Evolutionary conservation across 2,888 invertebrate genomes (phyloP).

Genomic region (Netelia inedita): DNA sequence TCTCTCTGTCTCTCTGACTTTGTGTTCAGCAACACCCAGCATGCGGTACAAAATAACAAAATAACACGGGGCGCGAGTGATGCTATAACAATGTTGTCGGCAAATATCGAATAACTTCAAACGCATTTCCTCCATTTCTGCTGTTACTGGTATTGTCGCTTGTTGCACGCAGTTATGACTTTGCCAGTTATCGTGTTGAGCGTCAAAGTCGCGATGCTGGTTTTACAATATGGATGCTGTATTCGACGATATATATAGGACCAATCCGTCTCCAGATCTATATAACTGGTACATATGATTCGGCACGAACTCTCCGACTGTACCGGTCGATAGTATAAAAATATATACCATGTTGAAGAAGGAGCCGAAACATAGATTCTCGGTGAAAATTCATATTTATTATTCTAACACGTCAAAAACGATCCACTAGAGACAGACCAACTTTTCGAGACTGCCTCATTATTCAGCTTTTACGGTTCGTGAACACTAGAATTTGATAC

Average conservation of each 20-base stretch:
- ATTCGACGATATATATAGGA: background rate
- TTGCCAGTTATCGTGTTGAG: conserved; percentile 24
- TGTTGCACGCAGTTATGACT: background rate
- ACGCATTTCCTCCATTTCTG: conserved; percentile 44
- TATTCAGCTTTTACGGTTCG: too few species aligned
- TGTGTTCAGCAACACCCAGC: conserved; percentile 44
- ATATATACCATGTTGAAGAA: too few species aligned
- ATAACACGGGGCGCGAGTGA: conserved; percentile 33
- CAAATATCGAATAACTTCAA: conserved; percentile 66
- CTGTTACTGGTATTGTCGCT: conserved; percentile 28
- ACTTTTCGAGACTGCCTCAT: too few species aligned
- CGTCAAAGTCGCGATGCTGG: conserved; percentile 29
- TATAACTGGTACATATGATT: background rate
- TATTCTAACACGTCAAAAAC: too few species aligned
- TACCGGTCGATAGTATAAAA: too few species aligned
- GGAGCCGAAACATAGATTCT: too few species aligned
- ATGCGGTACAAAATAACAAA: conserved; percentile 45
- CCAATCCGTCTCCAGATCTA: background rate
- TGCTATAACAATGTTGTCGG: conserved; percentile 60
- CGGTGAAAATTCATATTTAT: too few species aligned
- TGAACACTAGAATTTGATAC: too few species aligned
- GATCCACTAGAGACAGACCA: too few species aligned
- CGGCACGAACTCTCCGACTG: too few species aligned
- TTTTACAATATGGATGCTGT: background rate
- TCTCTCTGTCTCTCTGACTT: conserved; percentile 10